Evolutionary conservation across 2,888 invertebrate species (phyloP).

Genomic region (Marronus borbonicus): DNA sequence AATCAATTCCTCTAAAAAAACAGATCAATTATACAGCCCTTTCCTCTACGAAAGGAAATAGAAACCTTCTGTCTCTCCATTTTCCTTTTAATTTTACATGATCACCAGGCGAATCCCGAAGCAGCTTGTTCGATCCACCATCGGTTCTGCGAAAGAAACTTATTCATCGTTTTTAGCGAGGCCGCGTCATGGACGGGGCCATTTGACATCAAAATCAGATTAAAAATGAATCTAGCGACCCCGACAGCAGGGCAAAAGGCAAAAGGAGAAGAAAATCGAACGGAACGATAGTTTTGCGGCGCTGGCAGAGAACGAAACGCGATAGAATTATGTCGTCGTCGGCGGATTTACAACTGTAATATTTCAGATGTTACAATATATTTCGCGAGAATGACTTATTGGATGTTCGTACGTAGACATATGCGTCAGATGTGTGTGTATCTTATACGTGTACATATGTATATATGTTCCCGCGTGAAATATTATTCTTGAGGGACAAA

Average conservation of each 20-base stretch:
- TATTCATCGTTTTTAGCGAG: conserved; percentile 30
- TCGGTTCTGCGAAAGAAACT: conserved; percentile 4
- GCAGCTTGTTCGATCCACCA: background rate
- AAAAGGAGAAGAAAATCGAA: conserved; percentile 12
- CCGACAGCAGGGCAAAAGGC: background rate
- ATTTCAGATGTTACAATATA: conserved; percentile 37
- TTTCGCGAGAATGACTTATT: conserved; percentile 43
- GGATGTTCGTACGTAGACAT: conserved; percentile 6
- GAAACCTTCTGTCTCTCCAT: background rate
- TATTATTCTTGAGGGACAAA: conserved; percentile 31
- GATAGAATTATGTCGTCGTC: conserved; percentile 18
- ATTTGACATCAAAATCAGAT: conserved; percentile 34
- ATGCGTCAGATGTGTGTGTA: background rate
- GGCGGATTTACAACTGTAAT: conserved; percentile 23
- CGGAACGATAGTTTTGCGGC: conserved; percentile 5
- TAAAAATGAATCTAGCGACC: conserved; percentile 26
- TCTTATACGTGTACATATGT: background rate
- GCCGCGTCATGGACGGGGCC: conserved; percentile 20
- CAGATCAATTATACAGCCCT: background rate
- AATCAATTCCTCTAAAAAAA: too few species aligned
- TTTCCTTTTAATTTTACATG: too few species aligned
- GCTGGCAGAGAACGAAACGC: conserved; percentile 12
- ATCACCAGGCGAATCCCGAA: too few species aligned
- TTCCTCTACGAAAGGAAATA: background rate
- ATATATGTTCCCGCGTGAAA: conserved; percentile 10